Evolutionary conservation across 2,113 vertebrate genomes (phyloP), one percentile per base, ranked within the genome.

Genomic region (Campylomormyrus numenius): DNA sequence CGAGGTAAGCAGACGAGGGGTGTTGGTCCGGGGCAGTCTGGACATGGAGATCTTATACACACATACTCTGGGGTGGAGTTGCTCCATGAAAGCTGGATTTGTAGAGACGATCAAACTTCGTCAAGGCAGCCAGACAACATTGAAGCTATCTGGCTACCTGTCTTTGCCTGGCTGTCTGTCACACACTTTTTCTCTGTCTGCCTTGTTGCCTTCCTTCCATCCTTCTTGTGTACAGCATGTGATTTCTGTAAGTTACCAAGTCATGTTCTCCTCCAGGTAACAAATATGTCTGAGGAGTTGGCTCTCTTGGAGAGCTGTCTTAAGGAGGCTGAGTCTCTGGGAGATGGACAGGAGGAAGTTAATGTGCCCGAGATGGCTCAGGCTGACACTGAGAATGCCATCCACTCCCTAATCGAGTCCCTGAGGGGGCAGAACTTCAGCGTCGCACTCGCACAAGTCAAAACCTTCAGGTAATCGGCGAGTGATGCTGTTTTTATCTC

Each of bases 201-300:
- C 1, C n/a, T 31, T 27, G 9, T 10, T 66, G n/a, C 62, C n/a
- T 70, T 27, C 10, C n/a, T 70, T 31, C n/a, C 27, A 13, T 27
- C 62, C 10, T 27, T 11, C 24, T 27, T 31, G 3, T 31, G n/a
- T 70, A 70, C n/a, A 4, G 27, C 62, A 31, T 19, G 31, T 52
- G 31, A 11, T 53, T 31, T 27, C 48, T 42, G 88, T 39, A 49
- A 19, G 88, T 35, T 27, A 49, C 66, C 9, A 46, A 83, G 19
- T n/a, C 48, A 10, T n/a, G 8, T 77, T 3, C 52, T 92, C 86
- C 88, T 87, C 90, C 88, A 99, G 98, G 98, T 99, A 88, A 98
- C 97, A 95, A 98, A 99, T 94, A 99, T 99, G 98, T 99, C 98
- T 1, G 98, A 99, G 53, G 98, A 99, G 87, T 97, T 99, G 83